Evolutionary conservation across 2,888 invertebrate genomes (phyloP).

Genomic region (Scelioninae gen. 1): DNA sequence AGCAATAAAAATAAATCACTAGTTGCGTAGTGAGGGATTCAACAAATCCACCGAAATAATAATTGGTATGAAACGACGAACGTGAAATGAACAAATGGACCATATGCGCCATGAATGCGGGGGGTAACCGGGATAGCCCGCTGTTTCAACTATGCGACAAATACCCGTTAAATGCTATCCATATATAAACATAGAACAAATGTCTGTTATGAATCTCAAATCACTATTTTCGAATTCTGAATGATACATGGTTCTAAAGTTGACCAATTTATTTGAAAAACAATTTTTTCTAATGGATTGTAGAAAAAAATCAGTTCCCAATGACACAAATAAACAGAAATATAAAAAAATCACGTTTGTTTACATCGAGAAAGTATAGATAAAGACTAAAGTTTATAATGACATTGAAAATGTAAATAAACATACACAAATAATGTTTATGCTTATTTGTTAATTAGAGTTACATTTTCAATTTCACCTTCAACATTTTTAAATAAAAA

Average conservation of each 20-base stretch:
- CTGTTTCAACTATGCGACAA: slow-evolving; percentile 74
- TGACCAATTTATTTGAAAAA: no score
- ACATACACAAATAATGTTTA: no score
- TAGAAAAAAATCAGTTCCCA: no score
- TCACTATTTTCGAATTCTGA: slow-evolving; percentile 1
- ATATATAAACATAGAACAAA: slow-evolving; percentile 5
- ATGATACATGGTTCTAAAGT: background rate
- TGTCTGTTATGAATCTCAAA: slow-evolving; percentile 37
- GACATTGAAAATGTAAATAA: no score
- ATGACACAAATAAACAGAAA: no score
- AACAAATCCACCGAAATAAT: slow-evolving; percentile 75
- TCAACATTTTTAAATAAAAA: no score
- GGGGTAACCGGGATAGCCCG: slow-evolving; percentile 74
- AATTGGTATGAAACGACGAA: slow-evolving; percentile 75
- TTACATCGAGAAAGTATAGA: no score
- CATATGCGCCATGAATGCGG: slow-evolving; percentile 81
- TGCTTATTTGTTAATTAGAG: no score
- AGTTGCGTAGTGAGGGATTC: slow-evolving; percentile 57
- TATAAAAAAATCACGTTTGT: no score
- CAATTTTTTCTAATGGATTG: no score
- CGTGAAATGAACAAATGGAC: slow-evolving; percentile 76
- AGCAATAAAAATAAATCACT: slow-evolving; percentile 76
- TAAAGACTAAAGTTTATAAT: no score
- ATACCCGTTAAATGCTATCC: slow-evolving; percentile 76
- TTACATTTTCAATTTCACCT: no score